Percentiles rank a stretch among this genome's conserved stretches.
Conservation (phyloP, 2,888 invertebrate genomes). For the Drosophila kuntzei region DNA sequence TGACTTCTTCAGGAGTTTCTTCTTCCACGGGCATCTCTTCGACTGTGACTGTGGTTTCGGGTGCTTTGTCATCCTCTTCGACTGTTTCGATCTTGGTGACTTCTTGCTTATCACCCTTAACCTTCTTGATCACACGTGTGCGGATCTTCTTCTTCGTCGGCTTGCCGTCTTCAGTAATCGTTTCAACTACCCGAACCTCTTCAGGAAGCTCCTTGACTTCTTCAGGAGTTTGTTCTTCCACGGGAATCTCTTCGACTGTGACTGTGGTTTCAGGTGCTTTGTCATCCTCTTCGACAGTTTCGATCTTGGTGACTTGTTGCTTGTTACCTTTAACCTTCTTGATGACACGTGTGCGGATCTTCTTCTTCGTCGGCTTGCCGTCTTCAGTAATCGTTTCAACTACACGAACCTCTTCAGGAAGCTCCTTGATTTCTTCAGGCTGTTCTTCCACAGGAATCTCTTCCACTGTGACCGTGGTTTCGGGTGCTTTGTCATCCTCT, state of each 20-base stretch:
- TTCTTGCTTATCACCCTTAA: slow-evolving; percentile 25
- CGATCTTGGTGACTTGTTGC: slow-evolving; percentile 25
- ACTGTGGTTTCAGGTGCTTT: slow-evolving; percentile 18
- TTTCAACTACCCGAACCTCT: slow-evolving; percentile 17
- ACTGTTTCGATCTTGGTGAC: slow-evolving; percentile 24
- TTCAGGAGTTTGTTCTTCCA: slow-evolving; percentile 19
- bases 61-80: slow-evolving; percentile 20
- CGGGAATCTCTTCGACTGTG: slow-evolving; percentile 13
- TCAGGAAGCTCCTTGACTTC: slow-evolving; percentile 13
- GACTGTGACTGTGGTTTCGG: slow-evolving; percentile 5
- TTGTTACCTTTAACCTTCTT: slow-evolving; percentile 27
- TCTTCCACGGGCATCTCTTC: slow-evolving; percentile 21
- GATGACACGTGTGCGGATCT: slow-evolving; percentile 25
- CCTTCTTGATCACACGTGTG: slow-evolving; percentile 23
- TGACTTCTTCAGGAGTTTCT: not conserved
- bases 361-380: slow-evolving; percentile 19
- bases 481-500: slow-evolving; percentile 17
- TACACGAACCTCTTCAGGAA: slow-evolving; percentile 18
- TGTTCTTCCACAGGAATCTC: slow-evolving; percentile 6
- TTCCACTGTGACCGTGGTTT: slow-evolving; percentile 8
- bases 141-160: slow-evolving; percentile 24
- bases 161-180: slow-evolving; percentile 14
- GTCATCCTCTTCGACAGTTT: slow-evolving; percentile 27
- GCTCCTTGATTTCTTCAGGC: slow-evolving; percentile 5
- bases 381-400: slow-evolving; percentile 15